Evolutionary conservation across 2,888 invertebrate species (phyloP), one percentile per base, ranked within the genome.

Genomic region (Lamproptera curius): DNA sequence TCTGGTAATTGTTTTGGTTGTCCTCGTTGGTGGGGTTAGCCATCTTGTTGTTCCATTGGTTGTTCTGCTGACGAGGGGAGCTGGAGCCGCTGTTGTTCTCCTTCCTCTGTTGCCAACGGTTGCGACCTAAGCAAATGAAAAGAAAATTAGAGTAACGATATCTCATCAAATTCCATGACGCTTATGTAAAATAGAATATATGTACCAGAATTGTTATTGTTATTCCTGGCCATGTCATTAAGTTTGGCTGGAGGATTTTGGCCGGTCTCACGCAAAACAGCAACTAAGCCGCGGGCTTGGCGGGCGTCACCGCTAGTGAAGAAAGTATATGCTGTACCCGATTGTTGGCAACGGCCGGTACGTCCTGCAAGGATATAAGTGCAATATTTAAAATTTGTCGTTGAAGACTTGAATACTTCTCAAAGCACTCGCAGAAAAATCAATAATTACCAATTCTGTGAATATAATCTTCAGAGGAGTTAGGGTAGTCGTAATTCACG

Each of bases 401-500:
- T n/a, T n/a, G n/a, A n/a, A n/a, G n/a, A n/a, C n/a, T n/a, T n/a
- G n/a, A n/a, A n/a, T n/a, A n/a, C n/a, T n/a, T n/a, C n/a, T n/a
- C n/a, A n/a, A n/a, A n/a, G n/a, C n/a, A n/a, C n/a, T n/a, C n/a
- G n/a, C 33, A 33, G 13, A 33, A 33, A 13, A 33, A 3, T 5
- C 13, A 38, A 40, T 16, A 17, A 15, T 67, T 60, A 81, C 93
- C 97, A 80, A 99, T 99, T 61, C 98, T 92, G 78, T 99, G 98
- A 54, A 99, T 97, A 74, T 99, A 99, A 82, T 99, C 98, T 82
- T 99, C 99, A 10, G 97, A 97, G 46, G 97, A 97, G 73, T 96
- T 97, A 0, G 99, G 98, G 79, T 97, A 99, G 84, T 99, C 99
- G 76, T 93, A 98, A 82, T 99, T 99, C 62, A 99, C 96, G 28